These are phyloP conservation scores for Ectobius pallidus DNA, from an alignment of 2,888 invertebrate genomes.

Conservation along the genomic window DNA sequence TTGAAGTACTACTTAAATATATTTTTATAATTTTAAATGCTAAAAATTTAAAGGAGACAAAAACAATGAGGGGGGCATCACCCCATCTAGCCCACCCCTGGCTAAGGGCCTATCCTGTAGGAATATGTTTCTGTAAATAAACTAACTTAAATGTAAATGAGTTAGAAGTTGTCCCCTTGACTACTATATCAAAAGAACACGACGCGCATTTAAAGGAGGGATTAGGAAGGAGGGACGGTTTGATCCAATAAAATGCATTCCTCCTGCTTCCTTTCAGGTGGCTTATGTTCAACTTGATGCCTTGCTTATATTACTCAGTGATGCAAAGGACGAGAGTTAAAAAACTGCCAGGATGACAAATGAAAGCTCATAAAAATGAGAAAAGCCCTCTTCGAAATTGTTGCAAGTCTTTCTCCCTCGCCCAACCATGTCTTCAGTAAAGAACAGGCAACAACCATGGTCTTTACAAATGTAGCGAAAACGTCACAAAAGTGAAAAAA, in stretches of 20 bases:
- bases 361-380: slow-evolving; percentile 20
- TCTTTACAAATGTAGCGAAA: slow-evolving; percentile 21
- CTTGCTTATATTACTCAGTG: background rate
- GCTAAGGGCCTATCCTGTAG: too few relatives aligned
- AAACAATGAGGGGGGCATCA: too few relatives aligned
- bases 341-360: slow-evolving; percentile 33
- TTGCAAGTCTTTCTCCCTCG: slow-evolving; percentile 7
- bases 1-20: too few relatives aligned
- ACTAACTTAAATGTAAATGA: too few relatives aligned
- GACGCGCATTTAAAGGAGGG: background rate
- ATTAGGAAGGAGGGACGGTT: background rate
- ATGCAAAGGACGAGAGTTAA: background rate
- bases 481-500: slow-evolving; percentile 26
- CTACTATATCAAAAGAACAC: background rate
- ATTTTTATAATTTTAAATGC: too few relatives aligned
- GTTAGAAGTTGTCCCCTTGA: too few relatives aligned
- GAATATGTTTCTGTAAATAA: too few relatives aligned
- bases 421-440: background rate
- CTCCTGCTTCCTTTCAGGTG: background rate
- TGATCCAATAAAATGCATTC: background rate
- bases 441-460: background rate
- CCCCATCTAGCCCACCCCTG: too few relatives aligned
- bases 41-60: too few relatives aligned
- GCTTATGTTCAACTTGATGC: slow-evolving; percentile 6
- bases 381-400: slow-evolving; percentile 16